These are phyloP conservation scores for Xenopus borealis DNA, from an alignment of 2,113 vertebrate genomes.

Conservation along the genomic window DNA sequence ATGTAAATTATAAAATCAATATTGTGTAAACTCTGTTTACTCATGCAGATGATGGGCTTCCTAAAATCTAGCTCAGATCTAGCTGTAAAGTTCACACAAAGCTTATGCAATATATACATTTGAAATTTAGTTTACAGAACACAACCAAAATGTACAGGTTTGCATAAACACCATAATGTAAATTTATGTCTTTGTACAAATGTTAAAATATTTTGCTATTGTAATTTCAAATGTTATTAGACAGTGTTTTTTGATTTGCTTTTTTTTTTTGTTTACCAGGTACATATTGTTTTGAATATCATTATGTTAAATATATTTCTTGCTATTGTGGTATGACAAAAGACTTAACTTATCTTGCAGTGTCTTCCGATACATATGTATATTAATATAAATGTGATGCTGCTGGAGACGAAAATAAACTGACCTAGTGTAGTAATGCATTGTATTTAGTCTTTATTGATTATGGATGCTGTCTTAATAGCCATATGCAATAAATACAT, in stretches of 20 bases:
- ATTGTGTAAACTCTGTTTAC: conserved; percentile 68
- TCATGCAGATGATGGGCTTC: conserved; percentile 57
- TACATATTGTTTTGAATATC: conserved; percentile 82
- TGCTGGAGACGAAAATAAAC: conserved; percentile 81
- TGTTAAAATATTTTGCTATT: conserved; percentile 85
- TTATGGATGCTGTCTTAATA: conserved; percentile 85
- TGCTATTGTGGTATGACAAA: conserved; percentile 69
- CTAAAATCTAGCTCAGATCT: conserved; percentile 61
- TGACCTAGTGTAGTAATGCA: conserved; percentile 82
- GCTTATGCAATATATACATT: conserved; percentile 98
- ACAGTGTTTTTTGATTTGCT: conserved; percentile 74
- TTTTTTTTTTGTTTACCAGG: conserved; percentile 67
- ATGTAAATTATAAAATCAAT: conserved; percentile 52
- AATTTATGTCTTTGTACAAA: conserved; percentile 87
- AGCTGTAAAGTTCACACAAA: conserved; percentile 85
- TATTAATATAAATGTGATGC: conserved; percentile 74
- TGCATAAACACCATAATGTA: conserved; percentile 81
- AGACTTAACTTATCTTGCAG: conserved; percentile 79
- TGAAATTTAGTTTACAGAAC: conserved; percentile 96
- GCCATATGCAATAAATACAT: conserved; percentile 97
- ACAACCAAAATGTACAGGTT: conserved; percentile 96
- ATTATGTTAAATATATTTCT: conserved; percentile 82
- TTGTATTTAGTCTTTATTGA: conserved; percentile 93
- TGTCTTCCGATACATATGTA: conserved; percentile 90
- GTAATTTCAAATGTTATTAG: conserved; percentile 82